Evolutionary conservation across 1,140 invertebrate genomes (phyloP).

Genomic region (Piezodorus guildinii): DNA sequence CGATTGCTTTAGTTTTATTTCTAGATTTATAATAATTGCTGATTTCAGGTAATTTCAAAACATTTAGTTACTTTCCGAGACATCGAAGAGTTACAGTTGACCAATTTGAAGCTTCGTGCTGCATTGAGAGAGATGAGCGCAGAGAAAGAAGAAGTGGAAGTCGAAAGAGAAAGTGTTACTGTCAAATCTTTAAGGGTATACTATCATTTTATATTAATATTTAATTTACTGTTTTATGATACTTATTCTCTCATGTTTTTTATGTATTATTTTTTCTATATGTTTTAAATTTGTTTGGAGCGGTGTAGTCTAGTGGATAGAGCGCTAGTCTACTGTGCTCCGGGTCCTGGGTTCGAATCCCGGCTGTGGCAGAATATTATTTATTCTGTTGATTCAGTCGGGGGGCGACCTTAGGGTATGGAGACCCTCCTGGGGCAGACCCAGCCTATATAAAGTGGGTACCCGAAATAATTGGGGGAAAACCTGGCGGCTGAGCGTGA

Average conservation of each 20-base stretch:
- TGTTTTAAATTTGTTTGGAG: neutral
- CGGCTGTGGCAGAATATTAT: too few species aligned
- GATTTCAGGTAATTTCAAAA: conserved; percentile 56
- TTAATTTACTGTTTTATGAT: neutral
- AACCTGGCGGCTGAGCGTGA: too few species aligned
- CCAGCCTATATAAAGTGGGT: too few species aligned
- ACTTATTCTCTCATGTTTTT: neutral
- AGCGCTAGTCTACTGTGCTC: too few species aligned
- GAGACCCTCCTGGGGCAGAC: too few species aligned
- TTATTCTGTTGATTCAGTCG: too few species aligned
- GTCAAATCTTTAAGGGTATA: conserved; percentile 21
- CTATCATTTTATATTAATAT: neutral
- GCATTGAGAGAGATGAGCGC: conserved; percentile 71
- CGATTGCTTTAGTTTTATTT: neutral
- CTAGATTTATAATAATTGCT: neutral
- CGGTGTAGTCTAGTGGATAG: too few species aligned
- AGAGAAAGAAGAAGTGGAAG: conserved; percentile 53
- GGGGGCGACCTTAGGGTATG: too few species aligned
- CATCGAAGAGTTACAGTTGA: conserved; percentile 74
- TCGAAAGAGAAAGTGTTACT: conserved; percentile 23
- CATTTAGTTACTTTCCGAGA: conserved; percentile 78
- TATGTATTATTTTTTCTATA: neutral
- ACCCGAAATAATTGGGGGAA: too few species aligned
- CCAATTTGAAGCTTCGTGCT: conserved; percentile 70
- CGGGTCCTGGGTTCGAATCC: too few species aligned